Base-by-base conservation (phyloP, 2,888 invertebrate genomes). In the Drosophila histrio region DNA sequence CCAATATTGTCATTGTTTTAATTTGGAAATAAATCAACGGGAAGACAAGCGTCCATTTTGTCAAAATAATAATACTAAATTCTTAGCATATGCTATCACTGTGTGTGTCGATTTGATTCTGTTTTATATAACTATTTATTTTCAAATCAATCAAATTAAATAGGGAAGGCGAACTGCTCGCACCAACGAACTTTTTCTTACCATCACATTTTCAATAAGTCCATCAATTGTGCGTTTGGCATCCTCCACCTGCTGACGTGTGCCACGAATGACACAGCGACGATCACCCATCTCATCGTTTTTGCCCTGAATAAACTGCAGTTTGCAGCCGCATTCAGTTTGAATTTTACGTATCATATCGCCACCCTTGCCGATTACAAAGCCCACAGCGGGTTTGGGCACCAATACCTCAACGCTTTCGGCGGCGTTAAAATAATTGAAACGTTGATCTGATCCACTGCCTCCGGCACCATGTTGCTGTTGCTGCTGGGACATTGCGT, bases 311-410 rank as follows among this genome's bases (percentile, higher is more conserved):
- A 94, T 94, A 91, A 99, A 98, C 91, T 99, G 99, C 41, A 99
- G 96, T 87, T 97, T 94, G 66, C 97, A 97, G 0, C 98, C 98
- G 0, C 98, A 97, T 91, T 99, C 98, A 0, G 95, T 95, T 92
- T 98, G 98, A 72, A 99, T 97, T 92, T 97, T 97, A 92, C 98
- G 98, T 79, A 99, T 99, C 97, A 98, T 99, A 79, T 99, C 98
- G 11, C 99, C 99, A 3, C 97, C 97, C 91, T 98, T 98, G 11
- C 99, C 99, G 81, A 99, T 99, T 34, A 99, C 98, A 9, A 99
- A 97, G 43, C 99, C 99, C 6, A 99, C 99, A 0, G 97, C 97
- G 53, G 96, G 94, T 89, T 97, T 95, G 2, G 99, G 99, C 46
- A 99, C 99, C 71, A 97, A 94, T 44, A 99, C 96, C 94, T 92